Evolutionary conservation across 2,797 vertebrate genomes (phyloP), one percentile per base, ranked within the genome.

Genomic region (Phoeniculus purpureus): DNA sequence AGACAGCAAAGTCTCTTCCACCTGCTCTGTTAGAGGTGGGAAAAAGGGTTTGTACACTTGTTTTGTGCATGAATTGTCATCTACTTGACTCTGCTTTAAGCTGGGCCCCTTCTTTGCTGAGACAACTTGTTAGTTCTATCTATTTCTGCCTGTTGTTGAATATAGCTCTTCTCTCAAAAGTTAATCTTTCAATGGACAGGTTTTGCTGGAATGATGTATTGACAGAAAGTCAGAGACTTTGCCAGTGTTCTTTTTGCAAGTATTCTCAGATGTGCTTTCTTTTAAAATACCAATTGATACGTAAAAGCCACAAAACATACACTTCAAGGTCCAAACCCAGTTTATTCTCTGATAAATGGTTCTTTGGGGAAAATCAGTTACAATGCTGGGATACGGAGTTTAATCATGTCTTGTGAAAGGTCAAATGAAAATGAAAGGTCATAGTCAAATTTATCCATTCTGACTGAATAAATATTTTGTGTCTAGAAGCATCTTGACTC

Each of bases 341-440:
- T 84, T 93, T 91, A 74, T 90, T 76, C 32, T 91, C 61, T 91
- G 68, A 94, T 90, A 92, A 93, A 92, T 77, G 19, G 12, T 40
- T 78, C 59, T 88, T 59, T 72, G 31, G 61, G 74, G 48, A 77
- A 92, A 81, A 90, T 71, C 81, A 88, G 61, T 93, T 91, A 65
- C 20, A n/a, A 2, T 80, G 58, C 61, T 54, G 75, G 68, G 29
- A 86, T 61, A 82, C 26, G 52, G 59, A 91, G 43, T 93, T 94
- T 92, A 86, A 80, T 95, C 68, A 50, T 47, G 17, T 64, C 68
- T 88, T 84, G 75, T 81, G 81, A 95, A 95, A 95, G 85, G 85
- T 92, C 72, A 89, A 43, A 85, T 78, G 70, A 81, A 95, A 91
- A 93, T 73, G 32, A 87, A 96, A 93, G 84, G 51, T 93, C 78